Conservation (phyloP, 2,113 vertebrate species). For the Tetrao urogallus region DNA sequence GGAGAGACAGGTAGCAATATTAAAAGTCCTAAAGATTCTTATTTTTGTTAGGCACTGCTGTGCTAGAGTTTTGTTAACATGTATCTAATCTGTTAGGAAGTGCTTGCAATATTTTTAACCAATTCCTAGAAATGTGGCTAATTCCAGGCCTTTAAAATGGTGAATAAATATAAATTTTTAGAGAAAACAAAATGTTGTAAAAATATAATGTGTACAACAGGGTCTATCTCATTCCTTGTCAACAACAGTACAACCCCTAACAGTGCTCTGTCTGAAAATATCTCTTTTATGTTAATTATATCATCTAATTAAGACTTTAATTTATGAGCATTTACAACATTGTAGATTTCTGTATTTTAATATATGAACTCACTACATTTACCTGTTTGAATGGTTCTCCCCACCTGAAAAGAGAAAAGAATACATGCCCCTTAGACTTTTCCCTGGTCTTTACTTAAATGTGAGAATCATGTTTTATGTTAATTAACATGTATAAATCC, state of each 20-base stretch:
- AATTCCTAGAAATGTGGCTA: background rate
- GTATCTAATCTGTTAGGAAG: background rate
- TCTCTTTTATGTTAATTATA: background rate
- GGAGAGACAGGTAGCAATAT: background rate
- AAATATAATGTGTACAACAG: background rate
- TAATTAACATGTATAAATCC: slow-evolving; percentile 7
- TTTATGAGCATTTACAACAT: background rate
- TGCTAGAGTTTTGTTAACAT: background rate
- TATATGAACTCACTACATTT: background rate
- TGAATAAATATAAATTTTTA: background rate
- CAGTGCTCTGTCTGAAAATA: background rate
- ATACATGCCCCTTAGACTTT: rapidly evolving
- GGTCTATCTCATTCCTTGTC: background rate
- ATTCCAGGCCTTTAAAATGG: background rate
- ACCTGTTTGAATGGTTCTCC: background rate
- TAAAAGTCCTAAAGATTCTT: background rate
- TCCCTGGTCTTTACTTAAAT: background rate
- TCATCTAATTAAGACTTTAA: background rate
- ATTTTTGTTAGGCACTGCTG: background rate
- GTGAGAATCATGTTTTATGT: background rate
- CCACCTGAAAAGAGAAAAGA: background rate
- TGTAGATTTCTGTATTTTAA: background rate
- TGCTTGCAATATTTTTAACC: background rate
- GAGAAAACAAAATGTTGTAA: background rate
- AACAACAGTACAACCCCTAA: background rate